These are phyloP conservation scores for Buceros bicornis DNA, from an alignment of 2,797 vertebrate genomes.

Conservation along the genomic window DNA sequence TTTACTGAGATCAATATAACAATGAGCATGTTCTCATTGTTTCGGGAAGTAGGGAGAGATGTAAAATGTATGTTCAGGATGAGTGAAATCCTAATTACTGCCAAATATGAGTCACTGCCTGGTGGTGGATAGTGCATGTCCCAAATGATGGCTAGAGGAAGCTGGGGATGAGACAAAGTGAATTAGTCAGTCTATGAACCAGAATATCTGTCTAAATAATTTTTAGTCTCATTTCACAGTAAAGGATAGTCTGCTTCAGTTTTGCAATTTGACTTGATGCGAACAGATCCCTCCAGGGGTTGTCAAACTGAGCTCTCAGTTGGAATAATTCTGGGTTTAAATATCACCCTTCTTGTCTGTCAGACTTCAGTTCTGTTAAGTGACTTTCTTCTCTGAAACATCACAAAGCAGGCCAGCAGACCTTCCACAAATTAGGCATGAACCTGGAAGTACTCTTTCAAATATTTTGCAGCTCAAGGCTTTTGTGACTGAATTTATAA, in stretches of 20 bases:
- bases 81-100: conserved; percentile 49
- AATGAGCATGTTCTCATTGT: neutral
- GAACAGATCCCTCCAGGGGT: conserved; percentile 57
- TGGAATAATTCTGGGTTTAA: conserved; percentile 59
- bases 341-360: conserved; percentile 36
- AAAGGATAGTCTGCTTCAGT: conserved; percentile 48
- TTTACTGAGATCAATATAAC: neutral
- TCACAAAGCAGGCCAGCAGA: conserved; percentile 11
- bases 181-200: conserved; percentile 52
- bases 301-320: conserved; percentile 52
- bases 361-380: conserved; percentile 45
- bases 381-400: neutral
- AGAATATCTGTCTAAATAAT: conserved; percentile 66
- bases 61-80: neutral
- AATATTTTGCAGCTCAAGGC: neutral
- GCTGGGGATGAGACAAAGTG: conserved; percentile 3
- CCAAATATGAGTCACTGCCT: conserved; percentile 27
- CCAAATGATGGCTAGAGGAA: conserved; percentile 9
- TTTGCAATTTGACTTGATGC: conserved; percentile 56
- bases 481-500: neutral
- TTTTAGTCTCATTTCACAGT: conserved; percentile 47
- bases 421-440: neutral
- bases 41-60: neutral
- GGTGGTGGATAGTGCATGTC: neutral
- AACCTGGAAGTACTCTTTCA: neutral